Base-by-base conservation (phyloP, 2,113 vertebrate species). In the Pontoporia blainvillei region DNA sequence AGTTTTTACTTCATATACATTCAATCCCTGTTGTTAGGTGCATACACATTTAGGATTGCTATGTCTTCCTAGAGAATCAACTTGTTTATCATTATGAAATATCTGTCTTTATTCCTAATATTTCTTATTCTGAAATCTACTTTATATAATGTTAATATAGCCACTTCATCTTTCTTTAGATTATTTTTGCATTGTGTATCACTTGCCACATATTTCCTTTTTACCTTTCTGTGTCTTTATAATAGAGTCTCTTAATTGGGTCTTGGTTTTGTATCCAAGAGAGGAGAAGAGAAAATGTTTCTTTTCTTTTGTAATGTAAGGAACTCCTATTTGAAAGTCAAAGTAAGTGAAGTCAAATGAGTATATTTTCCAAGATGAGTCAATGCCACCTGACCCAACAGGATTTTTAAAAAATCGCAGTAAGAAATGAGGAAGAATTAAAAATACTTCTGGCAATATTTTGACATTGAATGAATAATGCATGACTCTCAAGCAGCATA, bases 391-490 rank as follows among this genome's bases (percentile, higher is more conserved):
- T 94, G 83, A 91, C 88, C 88, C 76, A 91, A 78, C 44, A 94
- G 31, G 78, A 96, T 92, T 85, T 95, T 49, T 73, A 85, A 96
- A 75, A 89, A 79, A n/a, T 91, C 69, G 34, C 52, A 85, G 52
- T 96, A 92, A 79, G 52, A 91, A 94, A 84, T 91, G 88, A 84
- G 57, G 41, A 95, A 88, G 57, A 96, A 92, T 85, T 96, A 92
- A 95, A 96, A 94, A 46, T 89, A 85, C 41, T 94, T 97, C 88
- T 94, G 92, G 72, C 14, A 52, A 73, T 49, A 96, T 82, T 96
- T 97, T 90, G 89, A 66, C 92, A 97, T 57, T 94, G 54, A 94
- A 78, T 85, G 84, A 94, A 94, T 94, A 96, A 96, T 97, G 76
- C 78, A 94, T 92, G 66, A 86, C 57, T 96, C 85, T 94, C 39